A percentile compares a stretch with the other conserved stretches of the same genome.
These are phyloP conservation scores for Diorhabda carinulata DNA, from an alignment of 1,140 invertebrate species.

Conservation along the genomic window DNA sequence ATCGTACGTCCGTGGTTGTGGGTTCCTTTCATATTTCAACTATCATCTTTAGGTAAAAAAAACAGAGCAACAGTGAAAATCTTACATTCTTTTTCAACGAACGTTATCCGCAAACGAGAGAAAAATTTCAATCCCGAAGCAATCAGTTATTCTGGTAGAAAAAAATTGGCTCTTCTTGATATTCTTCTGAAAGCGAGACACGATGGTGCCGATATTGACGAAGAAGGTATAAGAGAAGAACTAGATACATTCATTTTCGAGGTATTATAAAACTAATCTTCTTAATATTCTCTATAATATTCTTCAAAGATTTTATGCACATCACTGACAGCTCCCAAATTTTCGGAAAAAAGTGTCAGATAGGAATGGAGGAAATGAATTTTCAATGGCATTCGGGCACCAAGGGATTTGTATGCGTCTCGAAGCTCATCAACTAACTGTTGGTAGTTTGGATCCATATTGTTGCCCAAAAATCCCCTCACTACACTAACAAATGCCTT, in stretches of 20 bases:
- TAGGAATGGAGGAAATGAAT: no score
- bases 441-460: no score
- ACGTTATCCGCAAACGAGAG: conserved; percentile 4
- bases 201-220: conserved; percentile 54
- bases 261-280: conserved; percentile 44
- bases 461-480: no score
- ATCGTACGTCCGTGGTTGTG: conserved; percentile 5
- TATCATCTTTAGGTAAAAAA: not conserved
- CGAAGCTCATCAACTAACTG: no score
- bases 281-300: no score
- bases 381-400: no score
- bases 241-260: conserved; percentile 86
- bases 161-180: conserved; percentile 70
- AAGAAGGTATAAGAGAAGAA: conserved; percentile 74
- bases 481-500: no score
- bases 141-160: conserved; percentile 43
- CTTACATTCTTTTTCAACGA: conserved; percentile 6
- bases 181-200: conserved; percentile 60
- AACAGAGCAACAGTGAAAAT: not conserved
- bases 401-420: no score
- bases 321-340: no score
- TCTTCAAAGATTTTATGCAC: no score
- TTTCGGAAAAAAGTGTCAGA: no score
- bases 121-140: not conserved
- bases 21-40: not conserved